Conservation (phyloP, 2,888 invertebrate genomes). For the Litoditis marina region DNA sequence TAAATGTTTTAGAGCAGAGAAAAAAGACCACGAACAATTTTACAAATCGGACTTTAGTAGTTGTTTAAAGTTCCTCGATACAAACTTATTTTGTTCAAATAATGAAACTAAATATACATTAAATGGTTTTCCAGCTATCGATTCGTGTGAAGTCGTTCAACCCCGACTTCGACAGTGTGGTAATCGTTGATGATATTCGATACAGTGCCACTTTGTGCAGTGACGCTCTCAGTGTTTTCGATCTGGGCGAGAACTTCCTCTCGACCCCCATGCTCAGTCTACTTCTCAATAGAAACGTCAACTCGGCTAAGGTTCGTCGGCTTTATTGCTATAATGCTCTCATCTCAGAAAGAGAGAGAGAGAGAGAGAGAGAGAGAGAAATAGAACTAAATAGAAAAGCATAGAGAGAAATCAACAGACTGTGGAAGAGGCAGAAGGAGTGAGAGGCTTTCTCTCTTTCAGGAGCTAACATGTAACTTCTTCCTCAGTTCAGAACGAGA, state of each 20-base stretch:
- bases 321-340: not conserved
- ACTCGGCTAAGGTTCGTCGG: conserved; percentile 44
- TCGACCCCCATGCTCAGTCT: conserved; percentile 53
- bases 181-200: conserved; percentile 56
- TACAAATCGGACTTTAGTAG: no score
- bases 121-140: conserved; percentile 46
- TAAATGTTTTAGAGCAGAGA: not conserved
- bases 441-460: no score
- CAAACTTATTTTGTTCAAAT: not conserved
- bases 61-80: not conserved
- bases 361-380: no score
- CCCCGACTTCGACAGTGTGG: conserved; percentile 55
- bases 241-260: conserved; percentile 53
- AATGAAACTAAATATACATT: not conserved
- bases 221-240: conserved; percentile 53
- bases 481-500: no score
- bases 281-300: conserved; percentile 50
- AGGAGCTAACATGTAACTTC: no score
- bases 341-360: no score
- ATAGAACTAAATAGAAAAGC: no score
- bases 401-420: no score
- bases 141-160: conserved; percentile 49
- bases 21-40: not conserved
- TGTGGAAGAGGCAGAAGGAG: no score
- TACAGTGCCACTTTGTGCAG: conserved; percentile 45